Percentiles rank a stretch among this genome's conserved stretches.
Conservation (phyloP, 2,888 invertebrate species). For the Tromatobia lineatoria region DNA sequence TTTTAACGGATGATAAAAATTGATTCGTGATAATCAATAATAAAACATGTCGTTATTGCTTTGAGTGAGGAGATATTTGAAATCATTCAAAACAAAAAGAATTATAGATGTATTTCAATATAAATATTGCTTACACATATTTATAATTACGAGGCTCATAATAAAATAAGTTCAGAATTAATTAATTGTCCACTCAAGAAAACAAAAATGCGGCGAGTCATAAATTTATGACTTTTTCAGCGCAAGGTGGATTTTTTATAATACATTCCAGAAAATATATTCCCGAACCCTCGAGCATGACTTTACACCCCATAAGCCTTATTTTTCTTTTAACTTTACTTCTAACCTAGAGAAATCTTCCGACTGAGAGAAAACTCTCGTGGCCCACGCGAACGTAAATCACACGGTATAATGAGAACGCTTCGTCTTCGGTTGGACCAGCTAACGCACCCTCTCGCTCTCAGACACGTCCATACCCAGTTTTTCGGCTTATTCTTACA, state of each 20-base stretch:
- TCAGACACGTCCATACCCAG: conserved; percentile 77
- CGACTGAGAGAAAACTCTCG: conserved; percentile 72
- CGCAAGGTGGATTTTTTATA: conserved; percentile 72
- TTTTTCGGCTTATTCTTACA: conserved; percentile 66
- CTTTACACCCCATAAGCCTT: conserved; percentile 85
- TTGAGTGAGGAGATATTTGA: too few species aligned
- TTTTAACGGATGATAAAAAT: too few species aligned
- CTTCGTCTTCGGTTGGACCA: conserved; percentile 82
- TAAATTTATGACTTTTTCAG: conserved; percentile 67
- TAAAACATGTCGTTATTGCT: too few species aligned
- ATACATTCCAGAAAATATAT: conserved; percentile 73
- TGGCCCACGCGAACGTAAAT: conserved; percentile 82
- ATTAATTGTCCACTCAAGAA: background rate
- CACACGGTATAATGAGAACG: conserved; percentile 84
- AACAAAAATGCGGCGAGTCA: conserved; percentile 34
- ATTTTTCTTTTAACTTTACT: conserved; percentile 85
- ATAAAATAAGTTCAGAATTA: conserved; percentile 4
- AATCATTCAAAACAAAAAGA: too few species aligned
- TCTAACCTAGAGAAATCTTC: conserved; percentile 79
- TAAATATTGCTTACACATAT: background rate
- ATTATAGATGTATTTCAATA: too few species aligned
- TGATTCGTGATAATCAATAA: too few species aligned
- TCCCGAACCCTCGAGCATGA: conserved; percentile 74
- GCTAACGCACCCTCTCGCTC: conserved; percentile 75
- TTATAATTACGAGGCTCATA: background rate